Percentiles rank a stretch among this genome's conserved stretches.
These are phyloP conservation scores for Benthochromis sp. DNA, from an alignment of 2,113 vertebrate genomes.

Conservation along the genomic window DNA sequence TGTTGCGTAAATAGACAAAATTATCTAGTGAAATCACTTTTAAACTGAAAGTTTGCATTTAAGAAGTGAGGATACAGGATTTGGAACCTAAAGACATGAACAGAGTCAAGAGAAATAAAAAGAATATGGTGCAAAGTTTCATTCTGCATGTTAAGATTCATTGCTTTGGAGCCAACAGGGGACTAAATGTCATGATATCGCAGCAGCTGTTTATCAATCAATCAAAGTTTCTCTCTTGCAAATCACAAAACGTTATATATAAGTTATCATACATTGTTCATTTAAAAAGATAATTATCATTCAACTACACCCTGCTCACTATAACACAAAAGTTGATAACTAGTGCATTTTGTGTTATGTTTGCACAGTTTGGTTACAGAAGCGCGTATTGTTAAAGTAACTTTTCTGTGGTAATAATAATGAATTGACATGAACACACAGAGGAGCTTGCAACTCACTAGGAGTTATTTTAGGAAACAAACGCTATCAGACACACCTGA, in stretches of 20 bases:
- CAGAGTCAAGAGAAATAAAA: not conserved
- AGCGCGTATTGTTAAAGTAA: not conserved
- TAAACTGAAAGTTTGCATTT: not conserved
- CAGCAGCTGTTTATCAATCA: not conserved
- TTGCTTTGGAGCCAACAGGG: not conserved
- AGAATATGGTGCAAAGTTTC: not conserved
- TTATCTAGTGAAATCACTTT: not conserved
- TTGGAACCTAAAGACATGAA: not conserved
- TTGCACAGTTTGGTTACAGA: not conserved
- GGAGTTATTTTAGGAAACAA: not conserved
- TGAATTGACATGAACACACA: not conserved
- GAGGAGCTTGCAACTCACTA: not conserved
- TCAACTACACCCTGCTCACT: not conserved
- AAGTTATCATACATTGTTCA: not conserved
- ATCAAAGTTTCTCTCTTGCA: not conserved
- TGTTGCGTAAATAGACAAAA: not conserved
- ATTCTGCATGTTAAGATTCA: not conserved
- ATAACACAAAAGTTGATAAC: not conserved
- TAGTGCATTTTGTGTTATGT: not conserved
- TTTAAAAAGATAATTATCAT: not conserved
- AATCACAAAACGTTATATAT: not conserved
- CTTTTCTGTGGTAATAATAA: not conserved
- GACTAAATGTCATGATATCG: not conserved
- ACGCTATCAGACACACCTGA: not conserved
- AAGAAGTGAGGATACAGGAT: not conserved